Evolutionary conservation across 2,797 vertebrate species (phyloP), one percentile per base, ranked within the genome.

Genomic region (Odontamblyopus lacepedii): DNA sequence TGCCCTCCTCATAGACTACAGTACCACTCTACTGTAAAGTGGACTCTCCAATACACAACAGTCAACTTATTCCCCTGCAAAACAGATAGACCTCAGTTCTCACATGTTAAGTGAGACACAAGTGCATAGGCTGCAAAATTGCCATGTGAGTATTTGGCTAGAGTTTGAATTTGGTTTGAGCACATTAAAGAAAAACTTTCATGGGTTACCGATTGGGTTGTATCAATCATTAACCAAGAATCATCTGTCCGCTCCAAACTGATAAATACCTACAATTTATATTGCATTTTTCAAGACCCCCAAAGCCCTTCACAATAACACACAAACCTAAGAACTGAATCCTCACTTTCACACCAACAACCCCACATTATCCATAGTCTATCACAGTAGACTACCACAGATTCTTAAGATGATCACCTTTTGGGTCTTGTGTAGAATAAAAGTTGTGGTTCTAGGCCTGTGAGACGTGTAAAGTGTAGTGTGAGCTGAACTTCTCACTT

Each of bases 401-500:
- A 51, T 19, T 44, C 11, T 44, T 13, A 1, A 16, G 1, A 15
- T 13, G 13, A 15, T 4, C 44, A 44, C 11, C 12, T 44, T 4
- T 44, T n/a, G 19, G 51, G 15, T 18, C 50, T 51, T 51, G 50
- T 8, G 41, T 1, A 55, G 51, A 56, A 11, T 23, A 3, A 26
- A 57, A 57, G 30, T 18, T 19, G 18, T 16, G 5, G 2, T 35
- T 23, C 30, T 63, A 23, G 32, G 18, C 32, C 30, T 18, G 48
- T 18, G 53, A 6, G 72, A 75, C 53, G 69, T 63, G 63, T 74
- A 23, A 63, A 68, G 67, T 27, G 59, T 66, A 44, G 55, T 82
- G 74, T 29, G 41, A 80, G 0, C 65, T 55, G 30, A 78, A 79
- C 72, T 27, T 66, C 63, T 35, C 12, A 78, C 48, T 62, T 51